phyloP scores from a whole-genome alignment of 1,140 invertebrate genomes.

The Yoshiicerus persimilis region DNA sequence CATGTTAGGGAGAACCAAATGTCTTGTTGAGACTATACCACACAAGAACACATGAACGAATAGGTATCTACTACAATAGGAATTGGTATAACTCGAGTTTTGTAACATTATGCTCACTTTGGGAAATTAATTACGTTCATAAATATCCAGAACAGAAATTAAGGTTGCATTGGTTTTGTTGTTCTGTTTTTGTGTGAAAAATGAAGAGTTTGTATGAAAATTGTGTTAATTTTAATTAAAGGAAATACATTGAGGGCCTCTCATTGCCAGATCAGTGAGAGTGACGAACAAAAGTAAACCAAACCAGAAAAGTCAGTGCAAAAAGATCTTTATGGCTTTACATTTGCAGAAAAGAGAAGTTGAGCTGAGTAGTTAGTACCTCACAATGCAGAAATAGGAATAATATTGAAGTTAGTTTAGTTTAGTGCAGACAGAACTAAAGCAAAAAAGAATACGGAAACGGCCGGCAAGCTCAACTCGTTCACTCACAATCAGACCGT shows the following conservation, averaged over 20 bases:
- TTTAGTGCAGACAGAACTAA: not conserved
- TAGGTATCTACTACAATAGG: too few species aligned
- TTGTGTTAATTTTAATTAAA: not conserved
- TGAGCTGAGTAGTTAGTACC: too few species aligned
- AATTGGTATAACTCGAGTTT: too few species aligned
- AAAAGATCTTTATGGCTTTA: not conserved
- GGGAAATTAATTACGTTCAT: too few species aligned
- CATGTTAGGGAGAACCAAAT: too few species aligned
- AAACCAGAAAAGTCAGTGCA: not conserved
- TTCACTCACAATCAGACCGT: not conserved
- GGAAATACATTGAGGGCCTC: not conserved
- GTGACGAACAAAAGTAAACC: not conserved
- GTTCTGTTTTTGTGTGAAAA: not conserved
- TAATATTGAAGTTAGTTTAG: not conserved
- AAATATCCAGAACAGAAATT: too few species aligned
- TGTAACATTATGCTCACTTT: too few species aligned
- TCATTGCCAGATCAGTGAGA: not conserved
- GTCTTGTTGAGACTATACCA: too few species aligned
- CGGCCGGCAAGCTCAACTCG: not conserved
- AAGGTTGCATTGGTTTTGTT: too few species aligned
- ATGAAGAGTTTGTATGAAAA: not conserved
- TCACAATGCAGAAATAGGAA: too few species aligned
- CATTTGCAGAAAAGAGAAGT: not conserved
- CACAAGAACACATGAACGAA: not conserved
- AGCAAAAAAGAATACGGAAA: conserved; percentile 20